Evolutionary conservation across 2,797 vertebrate species (phyloP).

Genomic region (Capromys pilorides): DNA sequence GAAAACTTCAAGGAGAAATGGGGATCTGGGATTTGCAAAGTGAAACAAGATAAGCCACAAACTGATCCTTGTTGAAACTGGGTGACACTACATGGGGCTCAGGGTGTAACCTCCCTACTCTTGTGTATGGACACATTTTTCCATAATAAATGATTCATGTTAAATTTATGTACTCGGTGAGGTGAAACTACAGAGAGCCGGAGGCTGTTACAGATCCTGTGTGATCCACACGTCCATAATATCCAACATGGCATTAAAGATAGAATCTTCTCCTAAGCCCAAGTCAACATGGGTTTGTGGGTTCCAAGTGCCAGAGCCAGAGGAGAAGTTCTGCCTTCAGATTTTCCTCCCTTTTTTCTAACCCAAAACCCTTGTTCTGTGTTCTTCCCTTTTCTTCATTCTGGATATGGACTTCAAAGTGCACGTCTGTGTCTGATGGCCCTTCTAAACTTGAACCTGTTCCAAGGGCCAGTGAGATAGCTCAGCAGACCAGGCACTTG

Average conservation of each 20-base stretch:
- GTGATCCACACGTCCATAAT: not conserved
- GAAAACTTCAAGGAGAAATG: not conserved
- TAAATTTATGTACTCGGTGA: not conserved
- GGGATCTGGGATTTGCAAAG: not conserved
- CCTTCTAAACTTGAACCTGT: not conserved
- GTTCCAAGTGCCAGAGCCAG: not conserved
- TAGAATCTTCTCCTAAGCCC: not conserved
- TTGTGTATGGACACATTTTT: not conserved
- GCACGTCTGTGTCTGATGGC: not conserved
- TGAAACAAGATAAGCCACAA: not conserved
- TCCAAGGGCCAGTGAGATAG: too few species aligned
- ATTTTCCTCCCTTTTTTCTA: not conserved
- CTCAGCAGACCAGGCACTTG: too few species aligned
- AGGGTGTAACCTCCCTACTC: slow-evolving; percentile 11
- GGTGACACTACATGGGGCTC: not conserved
- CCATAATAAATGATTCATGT: not conserved
- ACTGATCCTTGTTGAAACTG: not conserved
- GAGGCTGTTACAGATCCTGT: not conserved
- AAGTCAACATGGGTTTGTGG: not conserved
- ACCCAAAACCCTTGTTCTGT: not conserved
- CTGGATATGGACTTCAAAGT: not conserved
- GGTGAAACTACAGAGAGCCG: not conserved
- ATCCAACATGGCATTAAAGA: not conserved
- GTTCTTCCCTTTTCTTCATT: not conserved
- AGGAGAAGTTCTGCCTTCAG: too few species aligned